phyloP scores from a whole-genome alignment of 2,888 invertebrate genomes.

The Rugalucina vietnamica region DNA sequence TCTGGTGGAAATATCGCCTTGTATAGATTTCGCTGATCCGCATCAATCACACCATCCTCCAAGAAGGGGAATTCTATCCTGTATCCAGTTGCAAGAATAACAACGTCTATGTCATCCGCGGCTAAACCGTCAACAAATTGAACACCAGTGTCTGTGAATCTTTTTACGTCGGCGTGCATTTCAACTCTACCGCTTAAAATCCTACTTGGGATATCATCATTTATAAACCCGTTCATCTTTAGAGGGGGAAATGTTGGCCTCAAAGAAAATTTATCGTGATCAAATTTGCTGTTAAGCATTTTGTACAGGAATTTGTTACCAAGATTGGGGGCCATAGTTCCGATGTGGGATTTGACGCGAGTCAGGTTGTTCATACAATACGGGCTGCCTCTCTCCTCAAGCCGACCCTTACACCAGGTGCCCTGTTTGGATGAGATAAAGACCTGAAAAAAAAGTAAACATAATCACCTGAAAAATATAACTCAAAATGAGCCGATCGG shows the following conservation, averaged over 20 bases:
- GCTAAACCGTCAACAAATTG: conserved; percentile 78
- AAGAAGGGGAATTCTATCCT: conserved; percentile 84
- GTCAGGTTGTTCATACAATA: conserved; percentile 25
- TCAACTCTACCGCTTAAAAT: conserved; percentile 82
- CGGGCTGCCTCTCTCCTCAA: conserved; percentile 26
- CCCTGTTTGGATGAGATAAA: conserved; percentile 50
- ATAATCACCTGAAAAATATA: too few relatives aligned
- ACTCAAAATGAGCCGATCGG: too few relatives aligned
- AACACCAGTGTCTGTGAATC: conserved; percentile 74
- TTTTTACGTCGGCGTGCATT: conserved; percentile 77
- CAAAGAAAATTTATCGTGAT: conserved; percentile 83
- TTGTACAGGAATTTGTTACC: conserved; percentile 17
- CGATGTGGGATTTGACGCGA: conserved; percentile 27
- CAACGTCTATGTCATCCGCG: conserved; percentile 79
- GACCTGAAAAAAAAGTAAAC: conserved; percentile 36
- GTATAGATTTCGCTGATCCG: conserved; percentile 81
- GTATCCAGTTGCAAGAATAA: conserved; percentile 83
- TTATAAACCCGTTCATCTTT: conserved; percentile 79
- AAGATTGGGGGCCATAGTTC: conserved; percentile 40
- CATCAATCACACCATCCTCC: conserved; percentile 74
- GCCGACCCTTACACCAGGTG: conserved; percentile 36
- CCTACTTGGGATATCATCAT: conserved; percentile 83
- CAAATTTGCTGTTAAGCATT: conserved; percentile 76
- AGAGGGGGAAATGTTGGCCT: conserved; percentile 79
- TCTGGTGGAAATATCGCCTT: conserved; percentile 83